phyloP scores from a whole-genome alignment of 2,797 vertebrate species.

The Coreius guichenoti region DNA sequence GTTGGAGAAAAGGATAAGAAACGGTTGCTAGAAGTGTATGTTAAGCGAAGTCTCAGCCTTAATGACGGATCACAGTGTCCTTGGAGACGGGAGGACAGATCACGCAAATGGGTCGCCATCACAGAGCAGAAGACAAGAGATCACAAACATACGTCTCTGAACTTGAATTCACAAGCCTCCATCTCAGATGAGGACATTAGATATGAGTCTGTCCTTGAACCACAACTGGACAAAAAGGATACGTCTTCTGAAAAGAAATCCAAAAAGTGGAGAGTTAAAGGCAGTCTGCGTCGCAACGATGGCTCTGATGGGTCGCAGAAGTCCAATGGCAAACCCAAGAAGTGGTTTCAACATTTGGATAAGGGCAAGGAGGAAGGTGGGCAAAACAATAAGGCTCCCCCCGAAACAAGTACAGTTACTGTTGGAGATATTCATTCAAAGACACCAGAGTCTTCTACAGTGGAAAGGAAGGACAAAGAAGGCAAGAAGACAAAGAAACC shows the following conservation, averaged over 20 bases:
- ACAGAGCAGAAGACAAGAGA: slow-evolving; percentile 34
- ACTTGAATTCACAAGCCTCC: slow-evolving; percentile 17
- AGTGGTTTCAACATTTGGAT: slow-evolving; percentile 41
- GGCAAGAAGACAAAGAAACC: slow-evolving; percentile 72
- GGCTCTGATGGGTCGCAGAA: slow-evolving; percentile 28
- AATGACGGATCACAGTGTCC: slow-evolving; percentile 66
- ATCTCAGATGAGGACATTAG: not conserved
- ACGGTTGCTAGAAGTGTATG: slow-evolving; percentile 80
- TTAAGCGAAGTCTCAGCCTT: slow-evolving; percentile 80
- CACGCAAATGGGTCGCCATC: slow-evolving; percentile 68
- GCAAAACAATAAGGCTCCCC: not conserved
- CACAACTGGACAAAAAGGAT: slow-evolving; percentile 22
- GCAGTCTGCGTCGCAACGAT: slow-evolving; percentile 14
- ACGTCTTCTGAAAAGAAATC: slow-evolving; percentile 7
- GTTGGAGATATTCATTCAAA: not conserved
- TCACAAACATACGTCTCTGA: slow-evolving; percentile 67
- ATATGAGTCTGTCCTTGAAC: not conserved
- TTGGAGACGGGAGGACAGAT: slow-evolving; percentile 35
- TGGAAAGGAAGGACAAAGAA: slow-evolving; percentile 55
- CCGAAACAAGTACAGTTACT: not conserved
- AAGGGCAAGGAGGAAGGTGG: slow-evolving; percentile 47
- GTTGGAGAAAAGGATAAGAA: slow-evolving; percentile 80
- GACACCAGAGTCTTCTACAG: slow-evolving; percentile 19
- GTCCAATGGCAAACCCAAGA: slow-evolving; percentile 42
- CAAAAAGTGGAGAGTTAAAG: slow-evolving; percentile 69